phyloP scores from a whole-genome alignment of 2,888 invertebrate genomes.

The Eueremaeus valkanovi region DNA sequence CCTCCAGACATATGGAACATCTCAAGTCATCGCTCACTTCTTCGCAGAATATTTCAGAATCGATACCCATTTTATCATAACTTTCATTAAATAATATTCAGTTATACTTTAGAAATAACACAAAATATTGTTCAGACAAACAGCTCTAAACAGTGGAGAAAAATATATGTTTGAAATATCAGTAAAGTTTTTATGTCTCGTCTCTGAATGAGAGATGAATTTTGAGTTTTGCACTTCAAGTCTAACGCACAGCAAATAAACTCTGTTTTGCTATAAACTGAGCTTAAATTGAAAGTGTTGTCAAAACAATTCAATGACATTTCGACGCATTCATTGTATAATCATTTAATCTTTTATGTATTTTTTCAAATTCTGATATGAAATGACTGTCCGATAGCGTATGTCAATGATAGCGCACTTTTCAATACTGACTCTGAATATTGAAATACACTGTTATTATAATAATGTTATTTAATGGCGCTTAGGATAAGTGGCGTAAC shows the following conservation, averaged over 20 bases:
- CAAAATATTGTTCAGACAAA: too few relatives aligned
- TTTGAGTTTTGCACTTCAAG: neutral
- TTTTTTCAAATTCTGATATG: neutral
- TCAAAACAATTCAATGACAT: slow-evolving; percentile 37
- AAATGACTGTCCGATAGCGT: slow-evolving; percentile 30
- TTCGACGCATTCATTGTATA: slow-evolving; percentile 10
- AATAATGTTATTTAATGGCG: too few relatives aligned
- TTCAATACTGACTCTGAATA: neutral
- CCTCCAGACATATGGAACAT: slow-evolving; percentile 26
- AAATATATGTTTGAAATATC: too few relatives aligned
- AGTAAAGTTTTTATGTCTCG: neutral
- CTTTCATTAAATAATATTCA: neutral
- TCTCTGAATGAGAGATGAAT: too few relatives aligned
- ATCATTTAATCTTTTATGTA: slow-evolving; percentile 12
- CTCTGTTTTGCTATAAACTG: neutral
- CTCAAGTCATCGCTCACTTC: slow-evolving; percentile 15
- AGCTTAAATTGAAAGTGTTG: slow-evolving; percentile 2
- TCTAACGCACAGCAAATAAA: neutral
- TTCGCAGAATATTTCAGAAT: slow-evolving; percentile 4
- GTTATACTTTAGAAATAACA: neutral
- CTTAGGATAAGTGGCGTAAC: neutral
- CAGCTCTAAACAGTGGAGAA: neutral
- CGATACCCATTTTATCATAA: slow-evolving; percentile 27
- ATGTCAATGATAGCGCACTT: slow-evolving; percentile 26
- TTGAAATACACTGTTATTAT: neutral